phyloP scores from a whole-genome alignment of 2,888 invertebrate genomes.

The Altica lythri region DNA sequence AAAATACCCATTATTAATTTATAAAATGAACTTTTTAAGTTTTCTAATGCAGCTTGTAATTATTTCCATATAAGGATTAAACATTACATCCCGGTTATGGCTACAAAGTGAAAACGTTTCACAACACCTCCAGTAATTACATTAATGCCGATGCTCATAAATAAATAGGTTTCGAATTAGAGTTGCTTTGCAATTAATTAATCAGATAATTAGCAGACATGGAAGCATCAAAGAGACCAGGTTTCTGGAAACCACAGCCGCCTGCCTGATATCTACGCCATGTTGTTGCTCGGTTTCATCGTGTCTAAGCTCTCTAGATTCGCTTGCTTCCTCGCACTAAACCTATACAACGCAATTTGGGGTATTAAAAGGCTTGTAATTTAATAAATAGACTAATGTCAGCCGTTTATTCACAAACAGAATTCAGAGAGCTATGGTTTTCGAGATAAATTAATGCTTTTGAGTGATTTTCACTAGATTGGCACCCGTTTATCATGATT shows the following conservation, averaged over 20 bases:
- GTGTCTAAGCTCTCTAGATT: slow-evolving; percentile 17
- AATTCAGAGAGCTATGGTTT: slow-evolving; percentile 15
- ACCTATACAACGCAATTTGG: slow-evolving; percentile 34
- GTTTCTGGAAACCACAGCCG: slow-evolving; percentile 36
- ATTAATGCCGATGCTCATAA: slow-evolving; percentile 57
- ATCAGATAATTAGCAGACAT: slow-evolving; percentile 57
- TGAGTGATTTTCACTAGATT: slow-evolving; percentile 1
- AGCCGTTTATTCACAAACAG: slow-evolving; percentile 28
- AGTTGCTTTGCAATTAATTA: slow-evolving; percentile 58
- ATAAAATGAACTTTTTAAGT: too few species aligned
- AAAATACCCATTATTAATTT: too few species aligned
- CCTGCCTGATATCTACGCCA: slow-evolving; percentile 22
- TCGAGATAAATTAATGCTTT: slow-evolving; percentile 13
- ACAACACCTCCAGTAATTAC: slow-evolving; percentile 55
- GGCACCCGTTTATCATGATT: not conserved
- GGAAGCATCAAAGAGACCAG: slow-evolving; percentile 53
- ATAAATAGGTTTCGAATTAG: slow-evolving; percentile 56
- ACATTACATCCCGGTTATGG: not conserved
- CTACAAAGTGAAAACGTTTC: slow-evolving; percentile 32
- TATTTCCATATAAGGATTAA: too few species aligned
- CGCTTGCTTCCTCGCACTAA: slow-evolving; percentile 27
- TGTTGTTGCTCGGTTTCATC: slow-evolving; percentile 25
- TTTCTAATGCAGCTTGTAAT: too few species aligned
- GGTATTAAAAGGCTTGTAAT: slow-evolving; percentile 34
- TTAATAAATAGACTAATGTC: slow-evolving; percentile 35